Base-by-base conservation (phyloP, 2,113 vertebrate genomes). In the Platycercus adscitus region DNA sequence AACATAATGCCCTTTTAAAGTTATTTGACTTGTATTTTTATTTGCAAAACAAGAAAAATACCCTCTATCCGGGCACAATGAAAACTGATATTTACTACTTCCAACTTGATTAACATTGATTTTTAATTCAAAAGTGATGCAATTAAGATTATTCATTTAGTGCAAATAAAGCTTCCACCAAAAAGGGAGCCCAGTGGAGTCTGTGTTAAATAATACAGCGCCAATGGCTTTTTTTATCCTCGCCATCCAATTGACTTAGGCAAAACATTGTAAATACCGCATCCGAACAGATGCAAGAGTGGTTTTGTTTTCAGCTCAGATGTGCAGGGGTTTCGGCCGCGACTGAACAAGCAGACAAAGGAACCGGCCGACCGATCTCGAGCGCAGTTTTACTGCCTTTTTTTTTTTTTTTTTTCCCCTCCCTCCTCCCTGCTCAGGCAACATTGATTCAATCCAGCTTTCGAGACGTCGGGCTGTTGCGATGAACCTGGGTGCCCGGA, bases 131-230 rank as follows among this genome's bases (percentile, higher is more conserved):
- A 97, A 97, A 97, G 97, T 97, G 97, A 98, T 98, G 98, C 98
- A 99, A 99, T 99, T 99, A 98, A 99, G 98, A 98, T 98, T 98
- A 98, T 99, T 99, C 98, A 98, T 99, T 98, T 98, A 98, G 98
- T 98, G 94, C 97, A 98, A 98, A 98, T 98, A 98, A 98, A 98
- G 98, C 98, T 98, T 89, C 97, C 91, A 96, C 95, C 88, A 91
- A 93, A 98, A 98, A 96, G 95, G 86, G 91, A 94, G 87, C 69
- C 91, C 90, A 94, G 92, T 96, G 97, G 97, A 98, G 97, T 98
- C 97, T 98, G 78, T 96, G 96, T 97, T 96, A 97, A 98, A 98
- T 97, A 98, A 98, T 84, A 95, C 93, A 81, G 91, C 88, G 91
- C 95, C 90, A 97, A 97, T 96, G 96, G 95, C 84, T 82, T 93